A percentile compares a stretch with the other conserved stretches of the same genome.
Conservation (phyloP, 2,113 vertebrate species). For the Tragelaphus scriptus region DNA sequence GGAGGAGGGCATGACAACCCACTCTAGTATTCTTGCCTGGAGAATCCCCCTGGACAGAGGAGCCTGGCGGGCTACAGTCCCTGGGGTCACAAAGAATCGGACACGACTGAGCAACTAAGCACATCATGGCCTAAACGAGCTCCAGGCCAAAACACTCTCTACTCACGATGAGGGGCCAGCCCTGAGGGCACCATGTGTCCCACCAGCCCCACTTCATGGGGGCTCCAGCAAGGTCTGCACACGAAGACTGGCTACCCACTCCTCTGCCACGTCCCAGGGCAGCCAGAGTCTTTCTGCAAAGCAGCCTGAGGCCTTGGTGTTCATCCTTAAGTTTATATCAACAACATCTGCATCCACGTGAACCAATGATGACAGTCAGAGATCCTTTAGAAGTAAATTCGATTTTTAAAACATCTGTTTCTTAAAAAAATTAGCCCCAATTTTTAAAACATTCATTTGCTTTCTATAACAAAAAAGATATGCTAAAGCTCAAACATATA, state of each 20-base stretch:
- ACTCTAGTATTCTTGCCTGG: neutral
- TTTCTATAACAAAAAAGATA: neutral
- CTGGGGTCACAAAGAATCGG: neutral
- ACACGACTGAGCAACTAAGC: neutral
- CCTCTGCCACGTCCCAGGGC: neutral
- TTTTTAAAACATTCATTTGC: neutral
- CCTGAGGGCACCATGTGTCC: no score
- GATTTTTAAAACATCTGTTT: neutral
- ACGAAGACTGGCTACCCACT: fast-evolving
- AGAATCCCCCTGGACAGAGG: neutral
- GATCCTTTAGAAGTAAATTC: neutral
- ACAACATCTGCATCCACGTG: neutral
- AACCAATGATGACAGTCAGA: neutral
- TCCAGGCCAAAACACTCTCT: neutral
- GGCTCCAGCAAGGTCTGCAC: neutral
- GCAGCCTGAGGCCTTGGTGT: neutral
- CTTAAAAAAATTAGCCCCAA: neutral
- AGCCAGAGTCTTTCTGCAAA: neutral
- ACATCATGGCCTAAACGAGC: neutral
- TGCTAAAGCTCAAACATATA: neutral
- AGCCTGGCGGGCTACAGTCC: neutral
- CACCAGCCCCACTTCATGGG: neutral
- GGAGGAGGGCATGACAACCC: neutral
- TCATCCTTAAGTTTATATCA: neutral
- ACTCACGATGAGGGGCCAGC: neutral